Base-by-base conservation (phyloP, 2,113 vertebrate genomes). In the Cyanocitta stelleri region DNA sequence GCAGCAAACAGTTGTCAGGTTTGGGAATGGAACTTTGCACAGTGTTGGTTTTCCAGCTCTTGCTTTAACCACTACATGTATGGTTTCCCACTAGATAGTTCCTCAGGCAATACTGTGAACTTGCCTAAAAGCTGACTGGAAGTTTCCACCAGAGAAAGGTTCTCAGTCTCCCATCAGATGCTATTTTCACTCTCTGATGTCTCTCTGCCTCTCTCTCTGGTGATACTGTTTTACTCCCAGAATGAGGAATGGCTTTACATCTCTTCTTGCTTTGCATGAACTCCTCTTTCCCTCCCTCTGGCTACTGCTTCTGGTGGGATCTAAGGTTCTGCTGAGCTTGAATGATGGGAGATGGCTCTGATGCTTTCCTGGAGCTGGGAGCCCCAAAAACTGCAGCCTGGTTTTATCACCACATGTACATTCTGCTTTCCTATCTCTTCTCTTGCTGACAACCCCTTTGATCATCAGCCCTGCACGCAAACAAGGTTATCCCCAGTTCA, bases 401-500 rank as follows among this genome's bases (percentile, higher is more conserved):
- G 21, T 84, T 32, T 80, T 85, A 94, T 86, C 68, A 10, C 39
- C 37, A 14, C 9, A 29, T 23, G 22, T 75, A 16, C 19, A 1
- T 73, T 63, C 74, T 93, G 82, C 43, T 87, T 74, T 86, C 87
- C 90, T 76, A 49, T 94, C 93, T 74, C 52, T 44, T 69, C 29
- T 55, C 91, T 66, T 86, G 85, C 93, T 97, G 85, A 76, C 93
- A 93, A 9, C 41, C 69, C n/a, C 93, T 91, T 86, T 94, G 79
- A 87, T 86, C 95, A 66, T 90, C 67, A 66, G 85, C 73, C 39
- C 80, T 73, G 89, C 76, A 20, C 73, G 13, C 94, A 96, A 96
- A 97, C 90, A 82, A 96, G 96, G 86, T 97, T 96, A 96, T 76
- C 80, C 86, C n/a, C 73, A 15, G 85, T 89, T 91, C 76, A 93